These are phyloP conservation scores for Achatina immaculata DNA, from an alignment of 1,140 invertebrate genomes.

Conservation along the genomic window DNA sequence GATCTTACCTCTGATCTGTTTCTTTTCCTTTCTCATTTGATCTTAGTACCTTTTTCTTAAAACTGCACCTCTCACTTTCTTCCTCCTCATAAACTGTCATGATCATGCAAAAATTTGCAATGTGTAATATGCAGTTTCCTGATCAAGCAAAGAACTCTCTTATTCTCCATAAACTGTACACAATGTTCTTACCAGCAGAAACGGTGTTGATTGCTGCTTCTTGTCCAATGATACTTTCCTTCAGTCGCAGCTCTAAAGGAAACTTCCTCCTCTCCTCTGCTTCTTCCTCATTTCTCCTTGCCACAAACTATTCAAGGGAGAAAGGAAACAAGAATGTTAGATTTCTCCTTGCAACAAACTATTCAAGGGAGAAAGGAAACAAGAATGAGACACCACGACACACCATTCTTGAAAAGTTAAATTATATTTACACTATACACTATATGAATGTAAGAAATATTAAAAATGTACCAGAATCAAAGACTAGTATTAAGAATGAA, in stretches of 20 bases:
- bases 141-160: too few relatives aligned
- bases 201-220: slow-evolving; percentile 89
- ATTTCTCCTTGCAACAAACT: slow-evolving; percentile 73
- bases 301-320: slow-evolving; percentile 66
- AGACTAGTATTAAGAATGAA: too few relatives aligned
- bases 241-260: slow-evolving; percentile 89
- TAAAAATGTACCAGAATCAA: too few relatives aligned
- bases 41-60: too few relatives aligned
- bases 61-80: too few relatives aligned
- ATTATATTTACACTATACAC: background rate
- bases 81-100: too few relatives aligned
- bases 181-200: slow-evolving; percentile 80
- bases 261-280: slow-evolving; percentile 87
- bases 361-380: slow-evolving; percentile 2
- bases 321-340: background rate
- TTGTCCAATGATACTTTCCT: slow-evolving; percentile 89
- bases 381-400: background rate
- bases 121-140: too few relatives aligned
- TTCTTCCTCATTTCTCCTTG: slow-evolving; percentile 75
- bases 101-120: too few relatives aligned
- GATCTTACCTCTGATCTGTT: too few relatives aligned
- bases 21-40: too few relatives aligned
- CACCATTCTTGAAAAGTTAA: background rate
- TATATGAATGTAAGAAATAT: background rate
- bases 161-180: too few relatives aligned